Conservation (phyloP, 2,888 invertebrate genomes). For the Protodeltote pygarga region DNA sequence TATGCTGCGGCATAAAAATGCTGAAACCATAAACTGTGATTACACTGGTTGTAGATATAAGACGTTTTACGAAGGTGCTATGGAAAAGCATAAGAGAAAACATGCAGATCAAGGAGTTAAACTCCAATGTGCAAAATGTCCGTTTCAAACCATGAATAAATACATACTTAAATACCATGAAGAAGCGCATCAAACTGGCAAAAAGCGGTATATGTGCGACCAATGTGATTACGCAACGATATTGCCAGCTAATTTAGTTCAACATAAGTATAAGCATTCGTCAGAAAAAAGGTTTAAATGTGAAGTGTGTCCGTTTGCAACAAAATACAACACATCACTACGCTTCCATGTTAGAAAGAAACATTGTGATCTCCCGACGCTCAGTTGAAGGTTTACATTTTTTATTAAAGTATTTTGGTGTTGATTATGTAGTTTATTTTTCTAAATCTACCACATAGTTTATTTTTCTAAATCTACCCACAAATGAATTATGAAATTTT, state of each 20-base stretch:
- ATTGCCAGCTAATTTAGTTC: constrained; percentile 77
- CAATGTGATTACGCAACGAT: constrained; percentile 81
- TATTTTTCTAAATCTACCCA: too few relatives aligned
- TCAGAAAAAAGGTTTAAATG: constrained; percentile 79
- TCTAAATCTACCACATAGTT: too few relatives aligned
- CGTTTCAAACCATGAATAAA: constrained; percentile 81
- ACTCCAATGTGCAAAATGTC: constrained; percentile 74
- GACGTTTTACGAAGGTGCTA: constrained; percentile 74
- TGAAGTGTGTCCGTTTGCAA: constrained; percentile 80
- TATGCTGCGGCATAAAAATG: constrained; percentile 75
- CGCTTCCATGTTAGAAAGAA: constrained; percentile 82
- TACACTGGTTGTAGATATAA: constrained; percentile 72
- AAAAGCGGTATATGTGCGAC: constrained; percentile 73
- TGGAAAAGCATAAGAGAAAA: constrained; percentile 74
- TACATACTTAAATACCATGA: constrained; percentile 79
- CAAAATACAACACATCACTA: constrained; percentile 81
- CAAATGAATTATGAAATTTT: too few relatives aligned
- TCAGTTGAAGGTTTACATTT: constrained; percentile 61
- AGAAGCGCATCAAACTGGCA: constrained; percentile 77
- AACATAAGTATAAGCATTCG: constrained; percentile 82
- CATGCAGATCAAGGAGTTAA: constrained; percentile 74
- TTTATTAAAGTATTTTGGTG: constrained; percentile 65
- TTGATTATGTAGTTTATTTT: constrained; percentile 48
- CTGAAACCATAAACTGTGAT: constrained; percentile 70
- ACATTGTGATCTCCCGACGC: constrained; percentile 81